Percentiles rank a stretch among this genome's conserved stretches.
phyloP scores from a whole-genome alignment of 1,140 invertebrate genomes.

The Solenopsis fugax region DNA sequence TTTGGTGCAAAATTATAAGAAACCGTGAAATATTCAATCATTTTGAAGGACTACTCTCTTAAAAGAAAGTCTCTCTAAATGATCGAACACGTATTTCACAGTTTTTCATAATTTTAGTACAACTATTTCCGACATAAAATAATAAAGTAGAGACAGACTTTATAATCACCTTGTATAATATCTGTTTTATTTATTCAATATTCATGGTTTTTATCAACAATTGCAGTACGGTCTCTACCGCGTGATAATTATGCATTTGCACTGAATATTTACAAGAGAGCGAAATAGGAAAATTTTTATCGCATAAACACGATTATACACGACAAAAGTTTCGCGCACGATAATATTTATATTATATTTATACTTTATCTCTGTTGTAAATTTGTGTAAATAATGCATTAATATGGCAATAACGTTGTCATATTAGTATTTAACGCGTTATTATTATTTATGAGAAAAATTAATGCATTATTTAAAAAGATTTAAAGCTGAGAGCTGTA shows the following conservation, averaged over 20 bases:
- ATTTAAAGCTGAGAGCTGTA: neutral
- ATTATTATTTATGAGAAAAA: neutral
- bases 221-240: neutral
- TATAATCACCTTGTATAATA: too few species aligned
- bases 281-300: neutral
- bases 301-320: neutral
- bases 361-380: too few species aligned
- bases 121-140: too few species aligned
- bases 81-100: too few species aligned
- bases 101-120: too few species aligned
- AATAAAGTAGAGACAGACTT: too few species aligned
- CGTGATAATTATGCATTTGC: neutral
- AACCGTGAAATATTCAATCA: too few species aligned
- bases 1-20: too few species aligned
- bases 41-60: too few species aligned
- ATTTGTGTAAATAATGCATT: neutral
- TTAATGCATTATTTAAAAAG: neutral
- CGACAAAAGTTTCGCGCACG: neutral
- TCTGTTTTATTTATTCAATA: neutral
- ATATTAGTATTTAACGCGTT: neutral
- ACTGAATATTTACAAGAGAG: neutral
- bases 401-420: neutral
- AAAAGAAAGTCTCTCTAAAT: too few species aligned
- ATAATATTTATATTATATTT: too few species aligned
- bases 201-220: conserved; percentile 4